A percentile compares a stretch with the other conserved stretches of the same genome.
Evolutionary conservation across 2,113 vertebrate species (phyloP).

Genomic region (Paraplagusia blochii): DNA sequence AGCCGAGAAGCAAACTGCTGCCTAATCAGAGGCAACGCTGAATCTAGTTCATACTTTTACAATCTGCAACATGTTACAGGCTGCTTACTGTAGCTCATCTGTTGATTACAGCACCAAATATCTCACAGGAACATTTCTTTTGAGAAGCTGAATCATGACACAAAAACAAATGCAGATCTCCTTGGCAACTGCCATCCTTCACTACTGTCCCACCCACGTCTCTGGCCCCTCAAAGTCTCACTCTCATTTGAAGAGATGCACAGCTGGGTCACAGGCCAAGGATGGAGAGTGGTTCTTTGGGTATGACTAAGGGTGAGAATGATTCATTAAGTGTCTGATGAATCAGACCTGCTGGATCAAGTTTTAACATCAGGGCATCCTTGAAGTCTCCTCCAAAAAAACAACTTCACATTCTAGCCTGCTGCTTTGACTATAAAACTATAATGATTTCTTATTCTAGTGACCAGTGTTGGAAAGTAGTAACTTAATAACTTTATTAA

Average conservation of each 20-base stretch:
- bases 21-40: background rate
- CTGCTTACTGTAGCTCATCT: slow-evolving; percentile 12
- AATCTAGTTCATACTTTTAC: slow-evolving; percentile 7
- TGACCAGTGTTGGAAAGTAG: slow-evolving; percentile 4
- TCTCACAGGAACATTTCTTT: slow-evolving; percentile 24
- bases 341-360: slow-evolving; percentile 18
- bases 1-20: no score
- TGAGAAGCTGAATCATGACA: slow-evolving; percentile 29
- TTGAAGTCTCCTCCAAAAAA: background rate
- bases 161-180: slow-evolving; percentile 47
- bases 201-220: slow-evolving; percentile 35
- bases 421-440: background rate
- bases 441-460: background rate
- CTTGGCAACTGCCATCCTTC: slow-evolving; percentile 24
- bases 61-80: slow-evolving; percentile 16
- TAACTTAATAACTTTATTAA: background rate
- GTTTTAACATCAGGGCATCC: slow-evolving; percentile 24
- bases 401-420: background rate
- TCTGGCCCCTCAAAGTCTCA: slow-evolving; percentile 12
- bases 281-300: slow-evolving; percentile 31
- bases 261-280: slow-evolving; percentile 7
- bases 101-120: slow-evolving; percentile 25
- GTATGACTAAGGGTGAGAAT: slow-evolving; percentile 30
- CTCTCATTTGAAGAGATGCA: slow-evolving; percentile 4
- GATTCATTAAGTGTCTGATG: slow-evolving; percentile 21